phyloP scores from a whole-genome alignment of 2,888 invertebrate species.

The Andrena dorsata region DNA sequence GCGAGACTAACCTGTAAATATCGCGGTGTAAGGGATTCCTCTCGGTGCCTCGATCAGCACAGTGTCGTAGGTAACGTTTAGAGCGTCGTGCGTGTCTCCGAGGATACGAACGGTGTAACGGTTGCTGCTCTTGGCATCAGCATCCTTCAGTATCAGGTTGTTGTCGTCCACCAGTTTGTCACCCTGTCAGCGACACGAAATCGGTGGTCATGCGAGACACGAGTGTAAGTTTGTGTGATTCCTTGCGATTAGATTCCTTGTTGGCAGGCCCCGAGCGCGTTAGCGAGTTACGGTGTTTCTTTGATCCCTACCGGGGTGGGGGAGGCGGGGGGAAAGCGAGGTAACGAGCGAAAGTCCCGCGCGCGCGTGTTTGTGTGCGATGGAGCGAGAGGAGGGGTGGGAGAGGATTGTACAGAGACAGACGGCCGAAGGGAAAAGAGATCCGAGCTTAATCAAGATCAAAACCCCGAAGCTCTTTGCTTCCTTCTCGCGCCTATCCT shows the following conservation, averaged over 20 bases:
- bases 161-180: constrained; percentile 79
- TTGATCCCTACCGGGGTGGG: not conserved
- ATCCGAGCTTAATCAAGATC: constrained; percentile 79
- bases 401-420: constrained; percentile 23
- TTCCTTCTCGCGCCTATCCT: constrained; percentile 32
- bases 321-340: not conserved
- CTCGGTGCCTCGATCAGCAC: constrained; percentile 78
- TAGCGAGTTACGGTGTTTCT: not conserved
- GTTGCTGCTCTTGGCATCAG: constrained; percentile 84
- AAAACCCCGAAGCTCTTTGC: constrained; percentile 70
- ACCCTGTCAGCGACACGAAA: constrained; percentile 75
- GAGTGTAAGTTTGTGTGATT: not conserved
- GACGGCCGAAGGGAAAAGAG: constrained; percentile 46
- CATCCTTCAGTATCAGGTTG: constrained; percentile 84
- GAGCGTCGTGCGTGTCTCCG: constrained; percentile 81
- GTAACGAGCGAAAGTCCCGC: not conserved
- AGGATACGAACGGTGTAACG: constrained; percentile 82
- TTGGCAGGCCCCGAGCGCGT: not conserved
- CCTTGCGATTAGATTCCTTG: not conserved
- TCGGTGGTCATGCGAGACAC: not conserved
- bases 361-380: not conserved
- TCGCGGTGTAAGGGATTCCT: constrained; percentile 76
- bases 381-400: not conserved
- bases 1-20: constrained; percentile 77
- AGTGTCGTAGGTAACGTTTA: constrained; percentile 82